Base-by-base conservation (phyloP, 2,113 vertebrate species). In the Pangasianodon hypophthalmus region DNA sequence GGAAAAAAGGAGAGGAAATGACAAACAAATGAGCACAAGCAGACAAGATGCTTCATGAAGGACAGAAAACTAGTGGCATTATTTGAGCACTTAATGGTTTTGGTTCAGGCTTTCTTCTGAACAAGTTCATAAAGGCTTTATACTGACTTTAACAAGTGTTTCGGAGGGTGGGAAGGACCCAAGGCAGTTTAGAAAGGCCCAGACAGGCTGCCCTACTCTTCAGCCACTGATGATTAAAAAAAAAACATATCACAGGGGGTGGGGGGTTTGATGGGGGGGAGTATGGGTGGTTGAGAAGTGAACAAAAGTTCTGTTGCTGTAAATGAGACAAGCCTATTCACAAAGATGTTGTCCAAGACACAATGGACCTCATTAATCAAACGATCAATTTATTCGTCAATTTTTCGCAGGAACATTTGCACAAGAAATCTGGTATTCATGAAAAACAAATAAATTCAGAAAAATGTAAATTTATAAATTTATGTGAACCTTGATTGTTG, bases 1-100 rank as follows among this genome's bases (percentile, higher is more conserved):
- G 29, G 73, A 29, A 69, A 82, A 79, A 86, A 46, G 54, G 69
- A 77, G 32, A 82, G 54, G 44, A 67, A n/a, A 87, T 48, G 60
- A 84, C 56, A 82, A 67, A 87, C 84, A 71, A 50, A 90, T 46
- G 75, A 16, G 8, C 62, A 11, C 26, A 29, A 64, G 67, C 26
- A 32, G 64, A 71, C 13, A 71, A 71, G 13, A 44, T 44, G 18
- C 71, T 32, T 77, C 19, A 86, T 67, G 44, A 62, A 37, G 84
- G 52, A 44, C 7, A 67, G 75, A 19, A 71, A 81, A 64, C 1
- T 26, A 21, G 56, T 84, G 56, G 5, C 2, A n/a, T 67, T n/a
- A 67, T 67, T 67, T 2, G 10, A 67, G 10, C 6, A 6, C 0
- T 41, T 41, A 19, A 71, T 37, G 14, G 16, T 19, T 73, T 19